These are phyloP conservation scores for Apodemus speciosus DNA, from an alignment of 2,113 vertebrate species.

Conservation along the genomic window DNA sequence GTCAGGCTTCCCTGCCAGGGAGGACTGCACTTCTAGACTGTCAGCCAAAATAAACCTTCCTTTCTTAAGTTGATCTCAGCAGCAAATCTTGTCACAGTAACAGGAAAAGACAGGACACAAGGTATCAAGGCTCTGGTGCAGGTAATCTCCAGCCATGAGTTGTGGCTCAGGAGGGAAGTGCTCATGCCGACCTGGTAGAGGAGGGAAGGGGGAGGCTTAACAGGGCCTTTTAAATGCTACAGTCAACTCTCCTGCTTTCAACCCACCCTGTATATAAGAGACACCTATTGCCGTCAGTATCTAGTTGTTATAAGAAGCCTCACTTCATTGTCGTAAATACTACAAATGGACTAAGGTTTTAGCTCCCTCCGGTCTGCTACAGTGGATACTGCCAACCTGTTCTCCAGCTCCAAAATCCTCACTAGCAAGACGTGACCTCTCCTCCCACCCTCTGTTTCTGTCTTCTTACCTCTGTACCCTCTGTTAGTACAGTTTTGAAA, in stretches of 20 bases:
- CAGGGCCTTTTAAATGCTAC: not conserved
- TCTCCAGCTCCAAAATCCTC: not conserved
- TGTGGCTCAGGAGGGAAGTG: not conserved
- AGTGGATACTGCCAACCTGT: not conserved
- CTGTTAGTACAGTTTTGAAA: not conserved
- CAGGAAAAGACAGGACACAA: not conserved
- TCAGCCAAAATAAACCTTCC: not conserved
- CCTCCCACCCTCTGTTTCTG: not conserved
- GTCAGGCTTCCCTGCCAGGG: not conserved
- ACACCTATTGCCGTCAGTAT: too few relatives aligned
- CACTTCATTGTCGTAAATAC: fast-evolving
- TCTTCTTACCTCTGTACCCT: not conserved
- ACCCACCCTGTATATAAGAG: not conserved
- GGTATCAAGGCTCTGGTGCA: not conserved
- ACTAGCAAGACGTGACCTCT: not conserved
- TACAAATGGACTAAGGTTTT: not conserved
- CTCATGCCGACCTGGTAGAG: not conserved
- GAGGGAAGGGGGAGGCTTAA: too few relatives aligned
- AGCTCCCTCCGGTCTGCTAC: not conserved
- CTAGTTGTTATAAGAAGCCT: not conserved
- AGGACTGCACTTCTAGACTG: not conserved
- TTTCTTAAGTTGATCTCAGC: not conserved
- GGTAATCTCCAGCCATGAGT: not conserved
- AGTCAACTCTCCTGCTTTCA: not conserved
- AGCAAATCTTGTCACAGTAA: not conserved